Percentiles rank a stretch among this genome's conserved stretches.
Evolutionary conservation across 2,888 invertebrate genomes (phyloP).

Genomic region (Drosophila siamana): DNA sequence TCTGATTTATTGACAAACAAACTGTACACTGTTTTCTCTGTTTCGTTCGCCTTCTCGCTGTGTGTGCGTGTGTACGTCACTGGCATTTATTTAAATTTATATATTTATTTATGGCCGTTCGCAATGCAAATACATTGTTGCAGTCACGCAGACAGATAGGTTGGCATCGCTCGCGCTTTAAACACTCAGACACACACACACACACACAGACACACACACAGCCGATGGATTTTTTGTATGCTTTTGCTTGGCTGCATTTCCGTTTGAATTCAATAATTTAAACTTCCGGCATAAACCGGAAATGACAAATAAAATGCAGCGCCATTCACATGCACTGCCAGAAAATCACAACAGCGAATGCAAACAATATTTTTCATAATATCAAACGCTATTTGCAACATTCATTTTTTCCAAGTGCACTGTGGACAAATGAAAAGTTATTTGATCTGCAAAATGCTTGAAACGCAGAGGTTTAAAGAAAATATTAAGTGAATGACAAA

Average conservation of each 20-base stretch:
- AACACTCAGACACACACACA: constrained; percentile 44
- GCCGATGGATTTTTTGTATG: constrained; percentile 43
- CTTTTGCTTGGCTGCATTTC: constrained; percentile 65
- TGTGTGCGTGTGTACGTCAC: constrained; percentile 27
- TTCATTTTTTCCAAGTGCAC: background rate
- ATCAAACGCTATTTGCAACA: background rate
- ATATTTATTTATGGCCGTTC: constrained; percentile 71
- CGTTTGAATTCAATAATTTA: constrained; percentile 77
- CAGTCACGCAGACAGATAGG: constrained; percentile 24
- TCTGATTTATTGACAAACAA: constrained; percentile 83
- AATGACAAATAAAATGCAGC: constrained; percentile 75
- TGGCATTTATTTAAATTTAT: constrained; percentile 77
- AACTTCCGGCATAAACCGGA: constrained; percentile 75
- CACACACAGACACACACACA: no score
- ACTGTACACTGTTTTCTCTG: constrained; percentile 42
- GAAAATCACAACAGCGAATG: constrained; percentile 6
- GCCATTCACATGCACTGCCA: constrained; percentile 54
- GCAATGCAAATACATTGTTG: constrained; percentile 45
- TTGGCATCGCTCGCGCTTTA: constrained; percentile 42
- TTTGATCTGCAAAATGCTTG: no score
- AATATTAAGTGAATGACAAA: background rate
- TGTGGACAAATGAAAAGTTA: background rate
- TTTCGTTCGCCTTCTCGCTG: background rate
- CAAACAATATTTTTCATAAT: background rate
- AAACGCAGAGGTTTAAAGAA: background rate